A percentile compares a stretch with the other conserved stretches of the same genome.
Conservation (phyloP, 2,888 invertebrate species). For the Resseliella maxima region DNA sequence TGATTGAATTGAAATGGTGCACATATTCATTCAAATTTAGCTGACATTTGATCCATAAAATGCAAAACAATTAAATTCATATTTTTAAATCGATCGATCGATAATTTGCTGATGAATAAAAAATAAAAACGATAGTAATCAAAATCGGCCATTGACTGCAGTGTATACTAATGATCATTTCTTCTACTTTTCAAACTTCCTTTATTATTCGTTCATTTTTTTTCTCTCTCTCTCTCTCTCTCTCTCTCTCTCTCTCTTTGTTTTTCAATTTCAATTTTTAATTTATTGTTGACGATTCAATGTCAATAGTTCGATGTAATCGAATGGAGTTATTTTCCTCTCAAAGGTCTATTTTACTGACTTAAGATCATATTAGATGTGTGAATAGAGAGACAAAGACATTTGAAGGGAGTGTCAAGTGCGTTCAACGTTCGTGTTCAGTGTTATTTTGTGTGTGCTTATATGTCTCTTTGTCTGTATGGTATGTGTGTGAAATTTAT, state of each 20-base stretch:
- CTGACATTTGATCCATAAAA: background rate
- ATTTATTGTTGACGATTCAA: background rate
- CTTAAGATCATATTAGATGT: background rate
- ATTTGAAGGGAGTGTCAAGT: background rate
- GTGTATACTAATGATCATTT: no score
- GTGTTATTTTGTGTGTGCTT: background rate
- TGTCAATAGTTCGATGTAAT: background rate
- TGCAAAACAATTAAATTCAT: background rate
- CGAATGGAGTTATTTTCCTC: background rate
- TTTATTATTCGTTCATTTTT: no score
- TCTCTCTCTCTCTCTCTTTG: no score
- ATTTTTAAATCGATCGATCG: background rate
- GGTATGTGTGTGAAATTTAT: background rate
- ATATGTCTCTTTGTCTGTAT: no score
- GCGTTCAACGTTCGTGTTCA: background rate
- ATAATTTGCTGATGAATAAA: background rate
- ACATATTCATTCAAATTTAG: background rate
- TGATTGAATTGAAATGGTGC: background rate
- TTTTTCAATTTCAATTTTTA: no score
- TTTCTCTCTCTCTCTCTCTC: no score
- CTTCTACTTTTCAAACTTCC: no score
- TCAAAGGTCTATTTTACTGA: background rate
- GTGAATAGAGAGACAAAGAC: background rate
- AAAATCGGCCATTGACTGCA: no score
- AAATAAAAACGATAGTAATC: background rate